Evolutionary conservation across 2,888 invertebrate genomes (phyloP), one percentile per base, ranked within the genome.

Genomic region (Odontomyia ornata): DNA sequence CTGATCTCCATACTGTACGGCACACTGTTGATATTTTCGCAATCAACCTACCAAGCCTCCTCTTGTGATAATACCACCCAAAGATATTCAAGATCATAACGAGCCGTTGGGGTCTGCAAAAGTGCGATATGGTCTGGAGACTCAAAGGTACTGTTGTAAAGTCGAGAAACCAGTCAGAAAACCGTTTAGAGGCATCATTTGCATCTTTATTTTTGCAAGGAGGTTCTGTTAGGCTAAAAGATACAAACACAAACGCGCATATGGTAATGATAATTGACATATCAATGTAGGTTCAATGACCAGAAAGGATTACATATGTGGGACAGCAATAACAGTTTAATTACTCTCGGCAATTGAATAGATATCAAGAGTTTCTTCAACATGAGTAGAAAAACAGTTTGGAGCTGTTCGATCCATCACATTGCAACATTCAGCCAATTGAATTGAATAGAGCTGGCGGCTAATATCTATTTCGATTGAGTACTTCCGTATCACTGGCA

Each of bases 281-380:
- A 46, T 69, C 47, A 25, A 69, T 69, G 69, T 13, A 69, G 47
- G 69, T 69, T 69, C 69, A 47, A 23, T 47, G 69, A 69, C 69
- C 69, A n/a, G 30, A 27, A 64, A 5, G n/a, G 36, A 30, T n/a
- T 18, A 36, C 36, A 36, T 36, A 36, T 36, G 36, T 36, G 36
- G 36, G 36, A 36, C 36, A 36, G 36, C 3, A 36, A 36, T 36
- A 9, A 36, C 9, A 36, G 36, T 36, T 36, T 36, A 36, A 36
- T 36, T 36, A 36, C 36, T 36, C 36, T 36, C 36, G 3, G 36
- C 36, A 36, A 36, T 36, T 36, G 36, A 9, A 36, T 36, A 36
- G 36, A 36, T 36, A 9, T 36, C 5, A 36, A 36, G 36, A 9
- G 9, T 36, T 36, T n/a, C n/a, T n/a, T 36, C 36, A 36, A 36